A percentile compares a stretch with the other conserved stretches of the same genome.
These are phyloP conservation scores for Pseudochaenichthys georgianus DNA, from an alignment of 2,797 vertebrate species.

Conservation along the genomic window DNA sequence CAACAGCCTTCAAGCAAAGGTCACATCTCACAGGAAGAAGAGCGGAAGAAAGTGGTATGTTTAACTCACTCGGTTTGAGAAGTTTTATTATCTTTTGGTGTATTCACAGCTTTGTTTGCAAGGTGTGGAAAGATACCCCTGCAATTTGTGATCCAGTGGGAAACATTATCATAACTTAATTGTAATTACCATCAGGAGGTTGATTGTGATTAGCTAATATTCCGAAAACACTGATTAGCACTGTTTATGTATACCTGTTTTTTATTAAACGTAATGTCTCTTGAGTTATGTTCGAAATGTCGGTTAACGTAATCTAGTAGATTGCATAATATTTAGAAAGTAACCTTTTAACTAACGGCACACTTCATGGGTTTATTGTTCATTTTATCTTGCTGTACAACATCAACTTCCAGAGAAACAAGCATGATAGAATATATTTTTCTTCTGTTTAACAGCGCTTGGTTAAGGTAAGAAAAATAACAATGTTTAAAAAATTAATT, in stretches of 20 bases:
- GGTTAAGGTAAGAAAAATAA: neutral
- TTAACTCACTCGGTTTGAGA: neutral
- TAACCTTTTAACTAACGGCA: neutral
- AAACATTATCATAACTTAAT: constrained; percentile 5
- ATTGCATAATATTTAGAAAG: neutral
- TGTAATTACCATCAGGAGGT: constrained; percentile 4
- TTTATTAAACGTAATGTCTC: neutral
- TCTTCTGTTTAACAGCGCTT: neutral
- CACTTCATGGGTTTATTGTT: no score
- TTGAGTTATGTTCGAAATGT: neutral
- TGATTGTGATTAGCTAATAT: neutral
- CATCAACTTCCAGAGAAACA: neutral
- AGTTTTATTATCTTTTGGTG: neutral
- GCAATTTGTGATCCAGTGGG: constrained; percentile 14
- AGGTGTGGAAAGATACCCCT: constrained; percentile 4
- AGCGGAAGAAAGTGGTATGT: neutral
- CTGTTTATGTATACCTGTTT: constrained; percentile 2
- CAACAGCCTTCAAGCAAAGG: constrained; percentile 26
- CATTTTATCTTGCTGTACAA: neutral
- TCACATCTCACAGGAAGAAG: constrained; percentile 14
- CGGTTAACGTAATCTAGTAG: neutral
- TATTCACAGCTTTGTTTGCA: constrained; percentile 6
- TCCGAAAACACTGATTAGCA: neutral
- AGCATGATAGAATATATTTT: neutral
- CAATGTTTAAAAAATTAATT: neutral